These are phyloP conservation scores for Neodontobutis hainanensis DNA, from an alignment of 2,113 vertebrate species.

Conservation along the genomic window DNA sequence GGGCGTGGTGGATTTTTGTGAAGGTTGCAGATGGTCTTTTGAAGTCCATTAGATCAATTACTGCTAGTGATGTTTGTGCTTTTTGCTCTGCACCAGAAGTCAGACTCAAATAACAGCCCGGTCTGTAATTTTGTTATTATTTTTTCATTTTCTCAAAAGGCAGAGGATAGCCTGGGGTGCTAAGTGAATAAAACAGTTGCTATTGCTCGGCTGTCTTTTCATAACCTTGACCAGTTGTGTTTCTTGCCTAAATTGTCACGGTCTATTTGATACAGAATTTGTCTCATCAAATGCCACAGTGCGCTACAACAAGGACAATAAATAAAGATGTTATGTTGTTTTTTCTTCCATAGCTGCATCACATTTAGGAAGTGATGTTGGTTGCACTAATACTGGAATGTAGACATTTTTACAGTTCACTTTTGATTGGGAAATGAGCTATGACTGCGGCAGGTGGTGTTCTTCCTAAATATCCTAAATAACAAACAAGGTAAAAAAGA, in stretches of 20 bases:
- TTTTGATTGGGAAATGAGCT: conserved; percentile 53
- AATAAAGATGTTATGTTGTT: too few relatives aligned
- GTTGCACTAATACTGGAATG: conserved; percentile 32
- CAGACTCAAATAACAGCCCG: conserved; percentile 4
- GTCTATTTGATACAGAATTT: too few relatives aligned
- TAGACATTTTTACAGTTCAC: conserved; percentile 47
- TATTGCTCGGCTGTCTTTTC: too few relatives aligned
- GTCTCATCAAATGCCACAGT: too few relatives aligned
- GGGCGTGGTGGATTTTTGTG: conserved; percentile 5
- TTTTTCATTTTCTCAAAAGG: too few relatives aligned
- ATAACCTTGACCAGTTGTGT: too few relatives aligned
- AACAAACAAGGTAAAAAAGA: not conserved
- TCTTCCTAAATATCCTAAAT: not conserved
- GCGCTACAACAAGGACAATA: too few relatives aligned
- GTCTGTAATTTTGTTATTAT: too few relatives aligned
- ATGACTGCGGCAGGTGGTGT: conserved; percentile 43
- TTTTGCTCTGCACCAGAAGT: conserved; percentile 17
- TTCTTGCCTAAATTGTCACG: too few relatives aligned
- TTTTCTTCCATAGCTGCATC: too few relatives aligned
- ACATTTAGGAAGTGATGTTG: conserved; percentile 7
- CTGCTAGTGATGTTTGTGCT: conserved; percentile 16
- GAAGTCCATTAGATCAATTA: conserved; percentile 18
- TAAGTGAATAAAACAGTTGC: too few relatives aligned
- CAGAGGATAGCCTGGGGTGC: too few relatives aligned
- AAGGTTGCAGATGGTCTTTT: conserved; percentile 34